Evolutionary conservation across 2,888 invertebrate species (phyloP), one percentile per base, ranked within the genome.

Genomic region (Gryllus longicercus): DNA sequence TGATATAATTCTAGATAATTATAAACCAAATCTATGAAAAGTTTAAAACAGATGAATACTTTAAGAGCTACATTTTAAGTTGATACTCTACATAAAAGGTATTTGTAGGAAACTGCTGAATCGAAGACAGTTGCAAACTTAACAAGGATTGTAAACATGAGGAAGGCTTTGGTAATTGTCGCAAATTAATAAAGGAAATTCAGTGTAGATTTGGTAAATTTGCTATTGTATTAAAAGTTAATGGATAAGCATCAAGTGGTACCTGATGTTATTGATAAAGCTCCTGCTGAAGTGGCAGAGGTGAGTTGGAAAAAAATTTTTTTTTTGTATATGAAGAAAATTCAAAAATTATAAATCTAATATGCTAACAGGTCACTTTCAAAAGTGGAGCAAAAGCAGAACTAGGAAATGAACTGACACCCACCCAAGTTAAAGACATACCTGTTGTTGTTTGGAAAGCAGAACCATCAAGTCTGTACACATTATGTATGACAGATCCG

Each of bases 321-420:
- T 5, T 38, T 38, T 38, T 38, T 38, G 38, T 38, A 5, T 38
- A 8, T 38, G 38, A 38, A 38, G 8, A 8, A 38, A 38, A 8
- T 38, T 38, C 38, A 63, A 63, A 63, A 63, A 12, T 3, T 18
- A n/a, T 18, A 63, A 63, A 75, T 75, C 14, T 21, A 51, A 51
- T 51, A 79, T 82, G 38, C 38, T 38, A 38, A 80, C 83, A 89
- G 85, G 85, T 92, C 16, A 87, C 87, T 50, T 93, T 90, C 84
- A 87, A 89, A 0, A 89, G 88, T 80, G 90, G 90, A 14, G 87
- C 88, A 1, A 85, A 84, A 16, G 91, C 91, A 2, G 87, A 90
- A 0, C 88, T 91, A 80, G 95, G 95, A 18, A 93, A 93, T 84
- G 91, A 91, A 81, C 86, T 95, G 82, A 95, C 95, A 0, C 94